These are phyloP conservation scores for Parazoanthus darwini DNA, from an alignment of 92 coral and sea anemone genomes.

Conservation along the genomic window DNA sequence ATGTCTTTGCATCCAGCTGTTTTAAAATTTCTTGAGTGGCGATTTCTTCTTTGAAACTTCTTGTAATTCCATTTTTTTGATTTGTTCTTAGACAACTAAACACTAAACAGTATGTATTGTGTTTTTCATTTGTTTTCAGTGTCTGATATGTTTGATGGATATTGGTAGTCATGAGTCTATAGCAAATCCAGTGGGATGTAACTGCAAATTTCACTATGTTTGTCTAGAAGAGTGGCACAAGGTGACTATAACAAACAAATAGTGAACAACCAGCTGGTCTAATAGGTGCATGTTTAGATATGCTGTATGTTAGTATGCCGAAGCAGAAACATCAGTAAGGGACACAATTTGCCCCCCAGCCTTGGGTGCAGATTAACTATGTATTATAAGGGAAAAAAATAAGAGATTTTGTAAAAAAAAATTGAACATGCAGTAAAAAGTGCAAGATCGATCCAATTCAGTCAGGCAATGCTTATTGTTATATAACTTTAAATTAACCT, in stretches of 20 bases:
- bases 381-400: too few relatives aligned
- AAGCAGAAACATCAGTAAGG: not conserved
- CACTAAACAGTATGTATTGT: not conserved
- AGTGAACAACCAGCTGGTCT: too few relatives aligned
- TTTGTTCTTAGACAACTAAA: too few relatives aligned
- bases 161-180: not conserved
- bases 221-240: constrained; percentile 25
- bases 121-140: not conserved
- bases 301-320: not conserved
- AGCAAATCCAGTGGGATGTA: constrained; percentile 1
- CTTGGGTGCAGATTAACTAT: not conserved
- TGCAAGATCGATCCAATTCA: not conserved
- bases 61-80: not conserved
- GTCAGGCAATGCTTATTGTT: not conserved
- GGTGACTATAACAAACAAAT: not conserved
- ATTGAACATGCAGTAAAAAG: not conserved
- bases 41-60: too few relatives aligned
- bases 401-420: not conserved
- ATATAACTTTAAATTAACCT: not conserved
- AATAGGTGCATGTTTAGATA: not conserved
- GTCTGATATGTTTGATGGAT: not conserved
- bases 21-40: too few relatives aligned
- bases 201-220: not conserved
- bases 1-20: too few relatives aligned
- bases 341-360: not conserved